phyloP scores from a whole-genome alignment of 2,797 vertebrate species.

The Okamejei kenojei region DNA sequence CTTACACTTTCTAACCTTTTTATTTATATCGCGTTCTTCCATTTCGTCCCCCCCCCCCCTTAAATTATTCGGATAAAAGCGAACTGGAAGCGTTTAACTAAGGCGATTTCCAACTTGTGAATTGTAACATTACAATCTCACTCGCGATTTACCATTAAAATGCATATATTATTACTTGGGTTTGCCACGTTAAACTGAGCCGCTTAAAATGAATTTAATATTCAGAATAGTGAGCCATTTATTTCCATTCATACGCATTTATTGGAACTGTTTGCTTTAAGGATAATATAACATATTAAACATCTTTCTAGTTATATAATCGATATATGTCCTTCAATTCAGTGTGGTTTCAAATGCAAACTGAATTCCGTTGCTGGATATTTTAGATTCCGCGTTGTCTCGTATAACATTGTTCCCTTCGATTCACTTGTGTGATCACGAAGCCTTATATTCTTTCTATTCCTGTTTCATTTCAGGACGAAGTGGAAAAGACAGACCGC shows the following conservation, averaged over 20 bases:
- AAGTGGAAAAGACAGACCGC: conserved; percentile 90
- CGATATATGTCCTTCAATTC: background rate
- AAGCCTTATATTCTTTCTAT: background rate
- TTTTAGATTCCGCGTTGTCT: background rate
- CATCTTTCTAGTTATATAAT: background rate
- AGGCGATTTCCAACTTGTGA: background rate
- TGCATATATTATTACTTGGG: background rate
- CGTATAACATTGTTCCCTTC: too few relatives aligned
- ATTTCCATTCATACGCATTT: too few relatives aligned
- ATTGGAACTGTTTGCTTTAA: background rate
- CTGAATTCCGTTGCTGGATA: background rate
- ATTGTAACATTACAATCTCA: too few relatives aligned
- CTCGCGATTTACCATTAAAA: too few relatives aligned
- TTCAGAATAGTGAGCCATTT: background rate
- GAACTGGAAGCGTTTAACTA: background rate
- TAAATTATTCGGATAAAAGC: background rate
- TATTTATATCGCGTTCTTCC: background rate
- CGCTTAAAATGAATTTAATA: background rate
- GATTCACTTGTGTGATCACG: background rate
- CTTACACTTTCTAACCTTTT: conserved; percentile 16
- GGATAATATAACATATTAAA: background rate
- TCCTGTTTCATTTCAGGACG: conserved; percentile 59
- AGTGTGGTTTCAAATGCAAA: background rate
- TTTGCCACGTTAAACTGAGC: background rate
- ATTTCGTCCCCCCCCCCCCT: background rate